Percentiles rank a stretch among this genome's conserved stretches.
phyloP scores from a whole-genome alignment of 2,797 vertebrate genomes.

The Aotus griseimembra region DNA sequence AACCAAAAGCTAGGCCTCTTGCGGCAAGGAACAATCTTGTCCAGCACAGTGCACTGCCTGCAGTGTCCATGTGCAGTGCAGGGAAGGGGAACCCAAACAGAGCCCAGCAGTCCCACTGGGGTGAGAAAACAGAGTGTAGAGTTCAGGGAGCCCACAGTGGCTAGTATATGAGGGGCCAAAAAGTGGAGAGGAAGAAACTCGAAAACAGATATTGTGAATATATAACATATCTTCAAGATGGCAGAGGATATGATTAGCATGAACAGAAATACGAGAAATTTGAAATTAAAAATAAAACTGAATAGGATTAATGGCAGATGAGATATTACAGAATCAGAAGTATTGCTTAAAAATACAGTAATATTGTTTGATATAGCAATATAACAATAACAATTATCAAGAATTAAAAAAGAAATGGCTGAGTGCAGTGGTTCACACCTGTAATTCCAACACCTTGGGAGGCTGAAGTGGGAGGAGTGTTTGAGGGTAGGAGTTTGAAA shows the following conservation, averaged over 20 bases:
- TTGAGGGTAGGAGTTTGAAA: background rate
- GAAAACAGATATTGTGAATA: background rate
- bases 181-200: background rate
- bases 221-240: background rate
- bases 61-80: background rate
- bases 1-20: background rate
- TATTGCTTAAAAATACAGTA: background rate
- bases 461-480: background rate
- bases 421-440: background rate
- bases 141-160: background rate
- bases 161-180: no score
- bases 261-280: background rate
- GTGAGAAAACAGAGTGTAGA: background rate
- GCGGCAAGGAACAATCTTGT: background rate
- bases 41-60: accelerated
- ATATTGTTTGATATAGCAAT: background rate
- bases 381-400: background rate
- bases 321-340: background rate
- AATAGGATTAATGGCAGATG: background rate
- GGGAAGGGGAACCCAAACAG: background rate
- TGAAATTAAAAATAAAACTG: background rate
- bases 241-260: accelerated
- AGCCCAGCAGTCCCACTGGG: background rate
- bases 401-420: background rate
- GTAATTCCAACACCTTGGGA: background rate